Evolutionary conservation across 2,888 invertebrate species (phyloP), one percentile per base, ranked within the genome.

Genomic region (Caenorhabditis plicata): DNA sequence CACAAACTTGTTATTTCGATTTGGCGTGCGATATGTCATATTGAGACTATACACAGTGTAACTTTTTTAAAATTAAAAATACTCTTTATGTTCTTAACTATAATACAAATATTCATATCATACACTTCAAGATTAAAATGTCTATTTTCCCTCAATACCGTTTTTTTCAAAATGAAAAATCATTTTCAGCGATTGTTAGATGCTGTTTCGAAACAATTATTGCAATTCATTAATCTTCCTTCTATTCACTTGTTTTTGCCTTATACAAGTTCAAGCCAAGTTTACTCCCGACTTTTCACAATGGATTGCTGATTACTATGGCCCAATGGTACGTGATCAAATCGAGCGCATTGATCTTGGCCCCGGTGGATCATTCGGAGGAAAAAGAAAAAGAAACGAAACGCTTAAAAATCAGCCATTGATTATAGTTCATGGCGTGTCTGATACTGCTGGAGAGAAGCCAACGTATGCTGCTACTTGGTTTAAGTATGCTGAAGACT

Each of bases 371-470:
- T 73, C 77, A 0, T 80, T 78, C 29, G 79, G 79, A 9, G 79
- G 79, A 1, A 73, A 68, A 33, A 39, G 33, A n/a, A 36, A 44
- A 15, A 26, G 60, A 26, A 38, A 53, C 22, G 76, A 79, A n/a
- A 33, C 49, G 11, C 39, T 80, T 31, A 46, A 42, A 2, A 65
- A 73, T 35, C 79, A 79, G 32, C 79, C 79, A 4, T 65, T 79
- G 20, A 68, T 79, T 22, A 74, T 79, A 43, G 79, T 79, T 13
- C 79, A 79, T 52, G 78, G 77, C 17, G 78, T 78, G 2, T 74
- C 74, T 3, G 77, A 80, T 55, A 69, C 70, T 7, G 79, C 79
- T 25, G 76, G 78, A 7, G 76, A 77, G 32, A 72, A 70, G 44
- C 73, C 74, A 62, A 57, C 58, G n/a, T 51, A 60, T 29, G 70